Conservation (phyloP, 2,113 vertebrate genomes). For the Sardina pilchardus region DNA sequence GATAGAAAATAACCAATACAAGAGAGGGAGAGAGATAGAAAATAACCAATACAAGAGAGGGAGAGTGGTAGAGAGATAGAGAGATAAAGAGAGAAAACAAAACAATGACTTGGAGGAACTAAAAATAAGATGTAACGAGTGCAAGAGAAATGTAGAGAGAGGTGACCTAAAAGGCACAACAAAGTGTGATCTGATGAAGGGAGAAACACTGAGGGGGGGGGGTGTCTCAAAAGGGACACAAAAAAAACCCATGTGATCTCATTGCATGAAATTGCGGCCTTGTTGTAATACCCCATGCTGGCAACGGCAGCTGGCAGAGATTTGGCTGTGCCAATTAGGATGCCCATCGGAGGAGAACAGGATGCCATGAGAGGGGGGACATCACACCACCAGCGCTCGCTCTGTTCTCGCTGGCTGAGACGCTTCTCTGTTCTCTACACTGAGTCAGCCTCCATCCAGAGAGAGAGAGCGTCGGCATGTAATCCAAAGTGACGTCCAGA, state of each 20-base stretch:
- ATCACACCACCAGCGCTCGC: not conserved
- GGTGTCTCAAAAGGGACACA: too few species aligned
- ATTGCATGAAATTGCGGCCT: not conserved
- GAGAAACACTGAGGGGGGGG: too few species aligned
- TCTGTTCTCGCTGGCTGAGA: not conserved
- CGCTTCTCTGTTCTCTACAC: not conserved
- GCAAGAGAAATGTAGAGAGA: too few species aligned
- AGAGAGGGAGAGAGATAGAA: too few species aligned
- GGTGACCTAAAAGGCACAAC: too few species aligned
- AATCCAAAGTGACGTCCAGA: not conserved
- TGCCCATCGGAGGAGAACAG: not conserved
- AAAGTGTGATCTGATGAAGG: too few species aligned
- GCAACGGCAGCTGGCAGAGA: not conserved
- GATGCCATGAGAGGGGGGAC: not conserved
- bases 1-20: too few species aligned
- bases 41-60: too few species aligned
- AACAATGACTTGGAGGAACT: too few species aligned
- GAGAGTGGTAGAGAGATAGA: too few species aligned
- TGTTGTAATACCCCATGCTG: not conserved
- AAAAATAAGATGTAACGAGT: too few species aligned
- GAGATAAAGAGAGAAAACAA: not conserved
- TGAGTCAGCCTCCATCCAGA: not conserved
- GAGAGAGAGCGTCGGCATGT: not conserved
- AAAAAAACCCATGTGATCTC: too few species aligned
- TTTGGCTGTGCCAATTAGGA: not conserved